Evolutionary conservation across 1,140 invertebrate species (phyloP).

Genomic region (Acromyrmex heyeri): DNA sequence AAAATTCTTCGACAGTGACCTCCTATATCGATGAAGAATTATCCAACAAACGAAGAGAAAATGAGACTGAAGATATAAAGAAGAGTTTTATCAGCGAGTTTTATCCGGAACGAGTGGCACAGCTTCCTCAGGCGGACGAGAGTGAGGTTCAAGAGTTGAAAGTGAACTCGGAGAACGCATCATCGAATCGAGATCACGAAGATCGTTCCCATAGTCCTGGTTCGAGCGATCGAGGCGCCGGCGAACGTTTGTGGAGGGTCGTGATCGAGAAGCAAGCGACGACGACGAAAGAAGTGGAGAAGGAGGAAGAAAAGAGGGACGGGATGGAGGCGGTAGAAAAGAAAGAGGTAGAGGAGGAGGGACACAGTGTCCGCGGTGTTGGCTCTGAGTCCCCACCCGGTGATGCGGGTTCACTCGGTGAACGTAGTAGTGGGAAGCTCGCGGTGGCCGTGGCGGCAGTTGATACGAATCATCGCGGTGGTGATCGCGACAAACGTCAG

Average conservation of each 20-base stretch:
- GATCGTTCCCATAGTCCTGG: conserved; percentile 1
- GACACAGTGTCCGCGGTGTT: conserved; percentile 75
- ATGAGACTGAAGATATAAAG: conserved; percentile 31
- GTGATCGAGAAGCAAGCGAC: conserved; percentile 73
- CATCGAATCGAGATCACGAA: conserved; percentile 6
- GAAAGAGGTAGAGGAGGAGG: conserved; percentile 74
- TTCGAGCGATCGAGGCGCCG: conserved; percentile 30
- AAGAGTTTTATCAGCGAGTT: conserved; percentile 70
- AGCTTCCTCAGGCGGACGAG: conserved; percentile 2
- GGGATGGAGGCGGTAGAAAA: conserved; percentile 52
- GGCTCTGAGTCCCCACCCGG: conserved; percentile 73
- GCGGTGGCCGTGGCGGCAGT: conserved; percentile 70
- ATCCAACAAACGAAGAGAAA: background rate
- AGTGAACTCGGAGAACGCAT: background rate
- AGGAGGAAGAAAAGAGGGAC: conserved; percentile 28
- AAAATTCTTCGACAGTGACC: background rate
- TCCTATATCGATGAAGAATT: background rate
- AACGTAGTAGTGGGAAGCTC: conserved; percentile 76
- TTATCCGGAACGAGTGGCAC: conserved; percentile 60
- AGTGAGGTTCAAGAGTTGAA: background rate
- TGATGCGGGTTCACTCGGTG: conserved; percentile 59
- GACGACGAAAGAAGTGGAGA: conserved; percentile 32
- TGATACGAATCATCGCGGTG: conserved; percentile 78
- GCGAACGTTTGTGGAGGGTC: conserved; percentile 75
- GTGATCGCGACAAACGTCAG: conserved; percentile 72